These are phyloP conservation scores for Ephialtes manifestator DNA, from an alignment of 2,888 invertebrate genomes.

Conservation along the genomic window DNA sequence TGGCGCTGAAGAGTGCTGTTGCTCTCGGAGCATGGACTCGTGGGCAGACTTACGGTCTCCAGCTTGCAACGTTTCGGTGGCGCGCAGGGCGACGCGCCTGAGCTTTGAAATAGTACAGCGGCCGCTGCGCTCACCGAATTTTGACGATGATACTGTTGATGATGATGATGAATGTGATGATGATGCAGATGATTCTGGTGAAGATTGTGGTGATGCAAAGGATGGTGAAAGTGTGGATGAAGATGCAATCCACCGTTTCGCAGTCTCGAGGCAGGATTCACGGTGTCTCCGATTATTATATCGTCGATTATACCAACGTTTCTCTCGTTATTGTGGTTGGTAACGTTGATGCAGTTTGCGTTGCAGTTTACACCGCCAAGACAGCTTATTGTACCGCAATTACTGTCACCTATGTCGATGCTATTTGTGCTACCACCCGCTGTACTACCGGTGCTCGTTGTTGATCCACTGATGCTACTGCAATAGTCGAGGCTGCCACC, in stretches of 20 bases:
- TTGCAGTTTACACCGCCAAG: conserved; percentile 18
- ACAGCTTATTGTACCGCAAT: conserved; percentile 41
- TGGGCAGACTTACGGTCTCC: conserved; percentile 87
- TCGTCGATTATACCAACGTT: conserved; percentile 40
- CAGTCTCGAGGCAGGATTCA: not conserved
- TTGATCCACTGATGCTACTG: conserved; percentile 50
- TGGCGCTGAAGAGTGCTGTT: conserved; percentile 86
- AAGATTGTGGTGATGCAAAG: conserved; percentile 44
- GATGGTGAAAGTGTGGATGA: conserved; percentile 47
- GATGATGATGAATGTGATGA: conserved; percentile 56
- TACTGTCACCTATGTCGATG: conserved; percentile 66
- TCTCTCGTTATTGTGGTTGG: conserved; percentile 38
- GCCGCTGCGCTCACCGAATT: conserved; percentile 24
- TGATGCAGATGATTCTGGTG: conserved; percentile 49
- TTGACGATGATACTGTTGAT: conserved; percentile 58
- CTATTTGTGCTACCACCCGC: conserved; percentile 69
- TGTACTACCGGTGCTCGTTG: conserved; percentile 48
- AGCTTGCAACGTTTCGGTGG: conserved; percentile 87
- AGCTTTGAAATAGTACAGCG: conserved; percentile 42
- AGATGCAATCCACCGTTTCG: conserved; percentile 5
- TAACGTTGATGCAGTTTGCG: conserved; percentile 13
- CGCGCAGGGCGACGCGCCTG: conserved; percentile 78
- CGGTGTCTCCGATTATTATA: conserved; percentile 31
- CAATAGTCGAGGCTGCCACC: conserved; percentile 67
- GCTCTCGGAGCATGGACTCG: conserved; percentile 88